These are phyloP conservation scores for Oscheius myriophilus DNA, from an alignment of 2,888 invertebrate genomes.

Conservation along the genomic window DNA sequence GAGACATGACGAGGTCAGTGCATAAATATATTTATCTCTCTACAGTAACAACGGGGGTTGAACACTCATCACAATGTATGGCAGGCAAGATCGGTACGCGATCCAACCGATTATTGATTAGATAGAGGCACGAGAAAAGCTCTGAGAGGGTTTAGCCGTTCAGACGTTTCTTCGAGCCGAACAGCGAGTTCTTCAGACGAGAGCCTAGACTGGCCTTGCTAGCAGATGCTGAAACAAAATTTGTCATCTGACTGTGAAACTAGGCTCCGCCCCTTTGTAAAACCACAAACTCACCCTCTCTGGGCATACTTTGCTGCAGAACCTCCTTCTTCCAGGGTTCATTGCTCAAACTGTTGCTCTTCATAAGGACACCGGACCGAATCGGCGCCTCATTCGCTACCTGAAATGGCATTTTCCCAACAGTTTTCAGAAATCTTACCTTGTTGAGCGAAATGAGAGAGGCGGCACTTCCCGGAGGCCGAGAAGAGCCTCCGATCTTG, in stretches of 20 bases:
- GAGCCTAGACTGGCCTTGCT: slow-evolving; percentile 61
- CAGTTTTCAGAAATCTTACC: slow-evolving; percentile 32
- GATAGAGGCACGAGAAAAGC: neutral
- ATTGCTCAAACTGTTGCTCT: slow-evolving; percentile 65
- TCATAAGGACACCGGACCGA: slow-evolving; percentile 56
- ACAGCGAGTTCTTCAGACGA: slow-evolving; percentile 68
- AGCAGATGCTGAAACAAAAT: slow-evolving; percentile 35
- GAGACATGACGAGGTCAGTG: too few relatives aligned
- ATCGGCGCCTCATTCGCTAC: slow-evolving; percentile 50
- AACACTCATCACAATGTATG: slow-evolving; percentile 10
- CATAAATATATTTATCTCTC: slow-evolving; percentile 11
- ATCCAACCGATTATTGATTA: slow-evolving; percentile 15
- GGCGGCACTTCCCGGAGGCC: slow-evolving; percentile 60
- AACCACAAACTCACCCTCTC: slow-evolving; percentile 40
- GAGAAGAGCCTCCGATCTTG: slow-evolving; percentile 56
- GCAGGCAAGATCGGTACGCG: slow-evolving; percentile 20
- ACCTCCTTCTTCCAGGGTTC: slow-evolving; percentile 67
- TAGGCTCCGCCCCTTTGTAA: too few relatives aligned
- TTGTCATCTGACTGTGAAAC: neutral
- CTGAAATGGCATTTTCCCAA: slow-evolving; percentile 21
- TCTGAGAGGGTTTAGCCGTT: slow-evolving; percentile 38
- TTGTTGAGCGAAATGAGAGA: slow-evolving; percentile 67
- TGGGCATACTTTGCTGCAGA: slow-evolving; percentile 33
- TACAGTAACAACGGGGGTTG: slow-evolving; percentile 10
- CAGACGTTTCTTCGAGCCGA: slow-evolving; percentile 65